Evolutionary conservation across 2,888 invertebrate genomes (phyloP).

Genomic region (Chouioia cunea): DNA sequence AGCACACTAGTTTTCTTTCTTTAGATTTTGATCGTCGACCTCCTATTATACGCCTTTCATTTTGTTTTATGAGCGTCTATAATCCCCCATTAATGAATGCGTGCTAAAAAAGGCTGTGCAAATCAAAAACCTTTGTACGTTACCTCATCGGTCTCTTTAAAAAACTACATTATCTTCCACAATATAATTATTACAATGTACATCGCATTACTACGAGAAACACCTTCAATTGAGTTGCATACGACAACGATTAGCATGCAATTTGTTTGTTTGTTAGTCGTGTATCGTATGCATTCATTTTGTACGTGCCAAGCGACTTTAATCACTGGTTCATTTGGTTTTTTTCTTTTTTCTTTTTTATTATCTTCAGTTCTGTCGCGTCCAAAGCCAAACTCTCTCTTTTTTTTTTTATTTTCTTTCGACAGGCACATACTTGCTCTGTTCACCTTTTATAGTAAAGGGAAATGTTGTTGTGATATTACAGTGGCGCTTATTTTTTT

Average conservation of each 20-base stretch:
- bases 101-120: conserved; percentile 30
- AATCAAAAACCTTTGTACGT: conserved; percentile 35
- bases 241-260: conserved; percentile 27
- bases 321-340: conserved; percentile 44
- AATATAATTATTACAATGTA: conserved; percentile 33
- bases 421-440: conserved; percentile 19
- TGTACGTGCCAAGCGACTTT: conserved; percentile 11
- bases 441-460: conserved; percentile 16
- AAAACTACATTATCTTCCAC: conserved; percentile 39
- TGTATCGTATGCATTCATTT: conserved; percentile 2
- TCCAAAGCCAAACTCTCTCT: conserved; percentile 10
- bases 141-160: conserved; percentile 27
- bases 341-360: background rate
- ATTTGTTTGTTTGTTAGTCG: conserved; percentile 18
- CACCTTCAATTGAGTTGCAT: conserved; percentile 29
- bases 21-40: conserved; percentile 20
- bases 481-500: conserved; percentile 10
- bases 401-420: conserved; percentile 3
- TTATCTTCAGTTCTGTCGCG: no score
- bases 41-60: background rate
- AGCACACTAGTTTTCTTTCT: background rate
- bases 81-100: conserved; percentile 8
- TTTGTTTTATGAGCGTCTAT: no score
- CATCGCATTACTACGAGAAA: conserved; percentile 23
- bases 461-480: conserved; percentile 1